Base-by-base conservation (phyloP, 2,888 invertebrate species). In the Chalcis sispes region DNA sequence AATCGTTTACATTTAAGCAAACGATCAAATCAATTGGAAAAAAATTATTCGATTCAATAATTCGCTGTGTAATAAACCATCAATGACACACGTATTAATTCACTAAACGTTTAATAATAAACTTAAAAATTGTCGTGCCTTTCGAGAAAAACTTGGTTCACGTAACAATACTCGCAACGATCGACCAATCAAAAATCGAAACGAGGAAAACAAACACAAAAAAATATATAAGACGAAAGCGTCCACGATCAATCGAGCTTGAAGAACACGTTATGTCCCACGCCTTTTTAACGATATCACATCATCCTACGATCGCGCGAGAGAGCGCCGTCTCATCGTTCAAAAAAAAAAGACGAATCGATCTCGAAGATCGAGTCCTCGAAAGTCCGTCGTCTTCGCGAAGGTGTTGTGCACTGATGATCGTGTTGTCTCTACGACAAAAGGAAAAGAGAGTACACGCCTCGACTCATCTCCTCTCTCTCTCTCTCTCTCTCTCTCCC, bases 381-480 rank as follows among this genome's bases (percentile, higher is more conserved):
- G 74, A 56, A 77, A 74, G 50, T 54, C 54, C 32, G 56, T 50
- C 72, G 52, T 61, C 59, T 66, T 66, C 76, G 65, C 71, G 73
- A 67, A 80, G 79, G 75, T 77, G 77, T 77, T 79, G 74, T 78
- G 73, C 42, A 77, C 77, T 77, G 77, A 75, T n/a, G n/a, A n/a
- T 50, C 64, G 67, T 7, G 54, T 40, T n/a, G n/a, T n/a, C n/a
- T n/a, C n/a, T n/a, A n/a, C 40, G 23, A 25, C 58, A 27, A 36
- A 48, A 29, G 73, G 40, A 50, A 61, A 36, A 67, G 66, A 64
- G 70, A 46, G 76, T 27, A 61, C 59, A 13, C 46, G 1, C 27
- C n/a, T 40, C 25, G 25, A 27, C 29, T 13, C 18, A 10, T 50
- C 10, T 32, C 18, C 2, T 66, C 66, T 40, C 56, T 61, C 64